Evolutionary conservation across 2,113 vertebrate species (phyloP).

Genomic region (Circaetus cinerascens): DNA sequence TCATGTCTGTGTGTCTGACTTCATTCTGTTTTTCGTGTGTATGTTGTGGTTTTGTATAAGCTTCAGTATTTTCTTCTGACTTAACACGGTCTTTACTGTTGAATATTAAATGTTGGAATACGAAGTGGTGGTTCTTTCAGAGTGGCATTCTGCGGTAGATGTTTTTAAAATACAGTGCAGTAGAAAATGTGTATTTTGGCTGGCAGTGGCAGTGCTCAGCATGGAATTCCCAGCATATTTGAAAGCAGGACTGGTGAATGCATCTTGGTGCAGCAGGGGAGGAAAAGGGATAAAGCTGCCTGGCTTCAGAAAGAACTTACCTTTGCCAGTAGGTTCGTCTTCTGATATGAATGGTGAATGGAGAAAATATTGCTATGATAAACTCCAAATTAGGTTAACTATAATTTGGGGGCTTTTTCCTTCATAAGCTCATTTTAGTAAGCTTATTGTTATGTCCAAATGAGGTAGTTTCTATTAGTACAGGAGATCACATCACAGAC

Average conservation of each 20-base stretch:
- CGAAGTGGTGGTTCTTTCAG: background rate
- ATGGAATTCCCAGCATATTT: slow-evolving; percentile 19
- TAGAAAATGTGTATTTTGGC: slow-evolving; percentile 21
- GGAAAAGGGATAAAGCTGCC: background rate
- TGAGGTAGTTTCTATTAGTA: background rate
- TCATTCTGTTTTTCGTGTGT: background rate
- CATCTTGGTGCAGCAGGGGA: background rate
- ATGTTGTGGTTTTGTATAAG: background rate
- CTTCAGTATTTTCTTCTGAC: background rate
- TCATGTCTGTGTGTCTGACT: background rate
- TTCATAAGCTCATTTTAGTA: background rate
- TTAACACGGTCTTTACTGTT: background rate
- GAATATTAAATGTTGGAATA: background rate
- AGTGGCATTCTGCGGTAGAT: background rate
- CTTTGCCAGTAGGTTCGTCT: background rate
- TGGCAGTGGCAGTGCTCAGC: background rate
- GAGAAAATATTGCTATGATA: background rate
- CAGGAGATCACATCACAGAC: background rate
- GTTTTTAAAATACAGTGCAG: background rate
- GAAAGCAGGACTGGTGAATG: background rate
- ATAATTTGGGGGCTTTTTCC: background rate
- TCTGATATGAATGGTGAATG: background rate
- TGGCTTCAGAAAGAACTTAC: background rate
- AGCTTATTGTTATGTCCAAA: background rate
- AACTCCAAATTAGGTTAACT: background rate